Percentiles rank a stretch among this genome's conserved stretches.
Conservation (phyloP, 92 coral and sea anemone species). For the Porites rus region DNA sequence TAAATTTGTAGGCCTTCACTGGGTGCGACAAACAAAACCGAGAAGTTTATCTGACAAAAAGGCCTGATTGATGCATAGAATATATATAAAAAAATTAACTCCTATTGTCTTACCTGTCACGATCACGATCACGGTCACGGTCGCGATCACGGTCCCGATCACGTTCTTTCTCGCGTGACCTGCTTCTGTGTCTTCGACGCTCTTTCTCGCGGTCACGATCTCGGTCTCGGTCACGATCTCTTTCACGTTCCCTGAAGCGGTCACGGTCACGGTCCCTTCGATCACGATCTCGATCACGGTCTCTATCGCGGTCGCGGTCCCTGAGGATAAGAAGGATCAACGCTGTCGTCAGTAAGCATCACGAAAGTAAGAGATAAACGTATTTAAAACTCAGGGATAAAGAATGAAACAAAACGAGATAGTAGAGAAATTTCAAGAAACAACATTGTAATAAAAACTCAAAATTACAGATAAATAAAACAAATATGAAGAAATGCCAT, state of each 20-base stretch:
- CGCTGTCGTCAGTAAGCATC: neutral
- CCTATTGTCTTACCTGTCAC: constrained; percentile 54
- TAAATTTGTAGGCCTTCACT: too few species aligned
- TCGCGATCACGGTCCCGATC: constrained; percentile 66
- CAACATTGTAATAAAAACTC: too few species aligned
- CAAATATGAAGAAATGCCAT: too few species aligned
- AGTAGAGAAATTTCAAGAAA: too few species aligned
- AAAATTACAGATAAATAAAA: too few species aligned
- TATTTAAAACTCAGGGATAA: neutral
- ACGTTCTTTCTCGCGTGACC: constrained; percentile 70
- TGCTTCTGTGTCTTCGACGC: constrained; percentile 60
- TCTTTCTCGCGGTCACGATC: constrained; percentile 74
- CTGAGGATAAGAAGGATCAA: constrained; percentile 14
- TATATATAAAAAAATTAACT: too few species aligned
- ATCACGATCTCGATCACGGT: constrained; percentile 43
- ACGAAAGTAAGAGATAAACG: neutral
- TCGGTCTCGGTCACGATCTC: constrained; percentile 65
- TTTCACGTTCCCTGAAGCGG: constrained; percentile 39
- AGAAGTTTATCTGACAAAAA: too few species aligned
- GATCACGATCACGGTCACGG: constrained; percentile 66
- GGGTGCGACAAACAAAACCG: too few species aligned
- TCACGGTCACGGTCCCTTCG: constrained; percentile 48
- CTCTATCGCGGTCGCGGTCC: constrained; percentile 58
- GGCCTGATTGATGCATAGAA: too few species aligned
- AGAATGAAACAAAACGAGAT: neutral